Evolutionary conservation across 2,888 invertebrate species (phyloP).

Genomic region (Brenthis daphne): DNA sequence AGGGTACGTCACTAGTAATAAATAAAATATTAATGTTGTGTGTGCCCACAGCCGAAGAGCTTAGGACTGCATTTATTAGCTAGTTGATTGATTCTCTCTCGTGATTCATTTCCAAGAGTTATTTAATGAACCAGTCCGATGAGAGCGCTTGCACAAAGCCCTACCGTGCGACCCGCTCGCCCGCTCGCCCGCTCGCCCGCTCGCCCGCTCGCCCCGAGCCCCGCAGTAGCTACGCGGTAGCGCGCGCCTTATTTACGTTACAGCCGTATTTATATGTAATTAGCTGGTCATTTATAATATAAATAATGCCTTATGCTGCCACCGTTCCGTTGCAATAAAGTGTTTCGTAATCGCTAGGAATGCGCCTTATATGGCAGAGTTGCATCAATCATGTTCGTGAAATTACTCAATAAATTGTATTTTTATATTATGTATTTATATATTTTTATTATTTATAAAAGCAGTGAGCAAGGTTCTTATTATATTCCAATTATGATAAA

Average conservation of each 20-base stretch:
- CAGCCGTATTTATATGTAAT: slow-evolving; percentile 19
- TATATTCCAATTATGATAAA: too few species aligned
- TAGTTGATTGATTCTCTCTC: neutral
- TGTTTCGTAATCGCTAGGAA: slow-evolving; percentile 11
- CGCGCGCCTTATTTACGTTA: slow-evolving; percentile 3
- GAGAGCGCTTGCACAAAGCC: slow-evolving; percentile 4
- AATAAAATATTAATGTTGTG: too few species aligned
- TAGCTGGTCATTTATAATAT: slow-evolving; percentile 2
- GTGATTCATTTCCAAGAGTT: slow-evolving; percentile 12
- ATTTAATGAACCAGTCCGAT: slow-evolving; percentile 4
- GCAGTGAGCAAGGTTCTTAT: too few species aligned
- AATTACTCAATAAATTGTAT: slow-evolving; percentile 8
- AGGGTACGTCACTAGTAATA: too few species aligned
- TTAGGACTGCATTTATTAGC: neutral
- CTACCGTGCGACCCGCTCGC: neutral
- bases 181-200: neutral
- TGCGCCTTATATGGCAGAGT: slow-evolving; percentile 6
- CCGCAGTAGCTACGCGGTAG: slow-evolving; percentile 1
- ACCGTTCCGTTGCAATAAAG: neutral
- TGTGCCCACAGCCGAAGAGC: neutral
- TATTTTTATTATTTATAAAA: too few species aligned
- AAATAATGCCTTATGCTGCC: slow-evolving; percentile 2
- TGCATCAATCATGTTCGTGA: neutral
- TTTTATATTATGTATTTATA: neutral
- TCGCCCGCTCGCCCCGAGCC: neutral